phyloP scores from a whole-genome alignment of 1,140 invertebrate species.

The Frieseomelitta varia region DNA sequence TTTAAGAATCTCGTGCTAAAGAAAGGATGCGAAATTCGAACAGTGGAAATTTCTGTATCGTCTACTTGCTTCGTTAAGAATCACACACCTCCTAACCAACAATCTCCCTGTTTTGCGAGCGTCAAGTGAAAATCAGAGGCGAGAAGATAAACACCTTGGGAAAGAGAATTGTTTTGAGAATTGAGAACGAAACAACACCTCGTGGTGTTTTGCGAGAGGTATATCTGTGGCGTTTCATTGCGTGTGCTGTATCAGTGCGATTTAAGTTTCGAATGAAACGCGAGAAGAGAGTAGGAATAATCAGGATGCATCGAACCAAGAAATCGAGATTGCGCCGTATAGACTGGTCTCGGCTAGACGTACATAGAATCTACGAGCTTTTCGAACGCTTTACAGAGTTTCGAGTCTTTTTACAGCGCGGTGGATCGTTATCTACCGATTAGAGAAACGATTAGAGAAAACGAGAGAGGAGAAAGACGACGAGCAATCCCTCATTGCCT shows the following conservation, averaged over 20 bases:
- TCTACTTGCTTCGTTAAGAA: constrained; percentile 11
- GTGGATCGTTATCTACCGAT: not conserved
- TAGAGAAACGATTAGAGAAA: not conserved
- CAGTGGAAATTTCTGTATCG: not conserved
- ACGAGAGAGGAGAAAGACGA: not conserved
- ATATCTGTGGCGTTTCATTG: not conserved
- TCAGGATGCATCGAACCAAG: not conserved
- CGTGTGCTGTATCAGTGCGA: not conserved
- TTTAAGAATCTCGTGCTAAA: no score
- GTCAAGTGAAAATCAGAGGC: constrained; percentile 24
- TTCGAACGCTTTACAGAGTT: constrained; percentile 44
- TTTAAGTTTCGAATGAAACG: not conserved
- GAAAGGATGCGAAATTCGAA: constrained; percentile 28
- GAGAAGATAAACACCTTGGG: not conserved
- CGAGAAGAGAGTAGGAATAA: no score
- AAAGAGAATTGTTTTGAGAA: not conserved
- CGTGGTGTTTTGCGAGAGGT: not conserved
- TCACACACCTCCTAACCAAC: constrained; percentile 5
- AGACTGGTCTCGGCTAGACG: not conserved
- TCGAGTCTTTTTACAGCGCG: constrained; percentile 36
- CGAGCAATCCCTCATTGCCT: not conserved
- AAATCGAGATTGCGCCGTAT: not conserved
- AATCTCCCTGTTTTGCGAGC: constrained; percentile 33
- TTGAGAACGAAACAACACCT: not conserved
- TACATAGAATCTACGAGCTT: constrained; percentile 16